Base-by-base conservation (phyloP, 2,888 invertebrate genomes). In the Drosophila tripunctata region DNA sequence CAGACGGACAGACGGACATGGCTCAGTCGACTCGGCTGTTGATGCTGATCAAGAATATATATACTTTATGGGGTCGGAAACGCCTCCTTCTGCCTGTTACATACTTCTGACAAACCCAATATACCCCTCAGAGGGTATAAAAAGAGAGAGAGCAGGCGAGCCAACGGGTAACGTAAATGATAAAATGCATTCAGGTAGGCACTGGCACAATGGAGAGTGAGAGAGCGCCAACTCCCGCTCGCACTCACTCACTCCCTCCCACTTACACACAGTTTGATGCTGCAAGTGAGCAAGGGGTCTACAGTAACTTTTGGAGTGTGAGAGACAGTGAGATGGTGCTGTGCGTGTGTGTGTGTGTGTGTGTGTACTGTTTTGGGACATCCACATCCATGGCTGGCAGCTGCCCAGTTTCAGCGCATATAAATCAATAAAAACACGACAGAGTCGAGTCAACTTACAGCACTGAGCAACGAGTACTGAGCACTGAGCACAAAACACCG, bases 401-500 rank as follows among this genome's bases (percentile, higher is more conserved):
- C 61, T 75, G 69, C 73, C 75, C 73, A 69, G 73, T 58, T 57
- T 51, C 61, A 74, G 68, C 75, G 72, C 76, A 89, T 78, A 88
- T 86, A 88, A 88, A 88, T 88, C 88, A 88, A 88, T 88, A 88
- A 87, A 84, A 60, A 74, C 57, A 69, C 48, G 78, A 47, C 57
- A 22, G 40, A 27, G 36, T 27, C 47, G 30, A 56, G 60, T 40
- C 44, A 54, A 54, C 35, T 61, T 45, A 38, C 55, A 36, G 40
- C 31, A 66, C 68, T 40, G 55, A 60, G 10, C 4, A 10, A 45
- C 64, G 76, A 36, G 35, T 12, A 22, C 61, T 50, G 66, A 12
- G 12, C 12, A 60, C 45, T 66, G 75, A 31, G 30, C 17, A 17
- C 58, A 54, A 64, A 10, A 6, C n/a, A 64, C 48, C 61, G 69